A percentile compares a stretch with the other conserved stretches of the same genome.
Evolutionary conservation across 1,140 invertebrate genomes (phyloP).

Genomic region (Eriosoma lanigerum): DNA sequence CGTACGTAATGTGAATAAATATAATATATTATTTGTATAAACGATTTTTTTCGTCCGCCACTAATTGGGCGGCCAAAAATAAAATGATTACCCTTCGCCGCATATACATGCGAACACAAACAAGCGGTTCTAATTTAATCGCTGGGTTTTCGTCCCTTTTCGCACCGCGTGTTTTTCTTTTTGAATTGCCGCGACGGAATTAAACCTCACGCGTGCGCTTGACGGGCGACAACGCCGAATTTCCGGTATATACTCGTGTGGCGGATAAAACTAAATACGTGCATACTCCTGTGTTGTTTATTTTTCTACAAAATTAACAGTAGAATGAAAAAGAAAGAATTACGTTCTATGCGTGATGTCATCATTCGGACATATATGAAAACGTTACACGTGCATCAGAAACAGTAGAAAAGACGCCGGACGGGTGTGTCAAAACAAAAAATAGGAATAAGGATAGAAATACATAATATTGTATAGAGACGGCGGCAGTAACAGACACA

Average conservation of each 20-base stretch:
- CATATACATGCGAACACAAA: background rate
- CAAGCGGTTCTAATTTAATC: conserved; percentile 1
- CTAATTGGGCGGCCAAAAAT: conserved; percentile 29
- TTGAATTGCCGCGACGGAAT: background rate
- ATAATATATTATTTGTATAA: background rate
- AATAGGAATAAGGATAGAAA: background rate
- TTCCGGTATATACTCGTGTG: background rate
- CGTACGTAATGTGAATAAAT: too few relatives aligned
- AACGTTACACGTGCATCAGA: background rate
- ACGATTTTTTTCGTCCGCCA: background rate
- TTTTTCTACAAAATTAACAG: conserved; percentile 15
- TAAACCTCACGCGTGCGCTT: background rate
- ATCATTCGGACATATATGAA: background rate
- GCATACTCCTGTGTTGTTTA: background rate
- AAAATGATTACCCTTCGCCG: background rate
- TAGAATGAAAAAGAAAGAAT: background rate
- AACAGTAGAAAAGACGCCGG: too few relatives aligned
- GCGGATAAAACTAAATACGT: too few relatives aligned
- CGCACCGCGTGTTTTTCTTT: background rate
- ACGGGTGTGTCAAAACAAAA: background rate
- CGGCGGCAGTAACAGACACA: too few relatives aligned
- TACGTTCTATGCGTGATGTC: background rate
- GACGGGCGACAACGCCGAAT: background rate
- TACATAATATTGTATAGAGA: too few relatives aligned
- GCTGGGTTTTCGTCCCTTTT: background rate